Conservation (phyloP, 1,140 invertebrate species). For the Sitophilus oryzae region DNA sequence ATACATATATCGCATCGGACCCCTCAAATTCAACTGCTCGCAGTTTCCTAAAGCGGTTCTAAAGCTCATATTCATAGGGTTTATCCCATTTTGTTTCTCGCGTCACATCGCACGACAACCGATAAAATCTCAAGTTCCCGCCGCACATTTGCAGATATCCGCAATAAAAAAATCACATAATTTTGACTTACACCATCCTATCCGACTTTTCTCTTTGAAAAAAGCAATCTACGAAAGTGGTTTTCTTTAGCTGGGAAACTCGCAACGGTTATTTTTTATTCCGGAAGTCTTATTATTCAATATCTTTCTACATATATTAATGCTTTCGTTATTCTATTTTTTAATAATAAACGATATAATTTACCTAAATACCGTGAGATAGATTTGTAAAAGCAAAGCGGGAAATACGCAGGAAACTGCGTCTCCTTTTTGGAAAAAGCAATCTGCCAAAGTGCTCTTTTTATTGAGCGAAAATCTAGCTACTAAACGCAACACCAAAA, state of each 20-base stretch:
- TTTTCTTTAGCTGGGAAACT: no score
- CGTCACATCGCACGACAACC: slow-evolving; percentile 5
- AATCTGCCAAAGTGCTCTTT: not conserved
- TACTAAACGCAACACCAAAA: no score
- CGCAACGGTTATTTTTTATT: no score
- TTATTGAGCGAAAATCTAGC: not conserved
- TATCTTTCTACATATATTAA: no score
- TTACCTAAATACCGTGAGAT: no score
- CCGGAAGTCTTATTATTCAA: no score
- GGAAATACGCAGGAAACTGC: no score
- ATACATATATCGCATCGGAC: slow-evolving; percentile 9
- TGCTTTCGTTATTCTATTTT: not conserved
- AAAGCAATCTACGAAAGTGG: no score
- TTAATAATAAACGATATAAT: no score
- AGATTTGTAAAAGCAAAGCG: no score
- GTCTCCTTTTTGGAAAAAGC: not conserved
- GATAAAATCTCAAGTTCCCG: slow-evolving; percentile 15
- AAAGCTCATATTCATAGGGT: slow-evolving; percentile 9
- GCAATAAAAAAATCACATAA: slow-evolving; percentile 1
- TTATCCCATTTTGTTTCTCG: slow-evolving; percentile 10
- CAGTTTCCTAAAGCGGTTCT: slow-evolving; percentile 2
- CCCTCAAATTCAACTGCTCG: slow-evolving; percentile 2
- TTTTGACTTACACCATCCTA: slow-evolving; percentile 3
- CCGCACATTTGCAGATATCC: slow-evolving; percentile 8
- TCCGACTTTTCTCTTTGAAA: not conserved